A percentile compares a stretch with the other conserved stretches of the same genome.
phyloP scores from a whole-genome alignment of 2,888 invertebrate species.

The Callyntrura sp. region DNA sequence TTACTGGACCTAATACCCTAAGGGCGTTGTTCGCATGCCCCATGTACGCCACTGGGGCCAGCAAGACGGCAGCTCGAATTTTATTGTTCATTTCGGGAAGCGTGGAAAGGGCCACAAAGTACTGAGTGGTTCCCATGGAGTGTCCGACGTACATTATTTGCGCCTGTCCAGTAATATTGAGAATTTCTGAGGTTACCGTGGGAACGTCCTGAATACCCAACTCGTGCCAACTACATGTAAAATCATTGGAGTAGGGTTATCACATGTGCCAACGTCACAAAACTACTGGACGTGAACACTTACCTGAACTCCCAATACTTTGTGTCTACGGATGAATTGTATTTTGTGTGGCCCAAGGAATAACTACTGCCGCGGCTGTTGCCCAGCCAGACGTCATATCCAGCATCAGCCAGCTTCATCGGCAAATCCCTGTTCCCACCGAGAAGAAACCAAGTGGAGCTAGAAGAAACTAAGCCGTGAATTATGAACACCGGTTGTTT shows the following conservation, averaged over 20 bases:
- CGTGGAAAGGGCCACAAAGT: constrained; percentile 35
- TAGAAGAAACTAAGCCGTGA: not conserved
- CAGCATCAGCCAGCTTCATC: constrained; percentile 62
- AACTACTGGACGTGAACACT: not conserved
- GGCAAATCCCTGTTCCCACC: too few species aligned
- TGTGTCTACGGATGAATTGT: constrained; percentile 5
- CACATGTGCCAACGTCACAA: not conserved
- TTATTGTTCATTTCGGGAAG: constrained; percentile 59
- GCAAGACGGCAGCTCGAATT: constrained; percentile 20
- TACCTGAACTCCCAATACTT: constrained; percentile 71
- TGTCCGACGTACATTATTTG: constrained; percentile 53
- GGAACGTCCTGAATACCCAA: constrained; percentile 67
- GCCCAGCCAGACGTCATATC: constrained; percentile 65
- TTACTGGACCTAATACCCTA: not conserved
- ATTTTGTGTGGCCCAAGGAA: constrained; percentile 38
- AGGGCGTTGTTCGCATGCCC: constrained; percentile 46
- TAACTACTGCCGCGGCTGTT: constrained; percentile 61
- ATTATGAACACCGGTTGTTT: too few species aligned
- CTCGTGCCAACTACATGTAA: constrained; percentile 55
- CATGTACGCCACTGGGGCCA: constrained; percentile 39
- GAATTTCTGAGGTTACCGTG: not conserved
- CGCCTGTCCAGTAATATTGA: too few species aligned
- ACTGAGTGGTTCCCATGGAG: constrained; percentile 30
- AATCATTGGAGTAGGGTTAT: not conserved
- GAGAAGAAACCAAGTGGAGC: too few species aligned